Conservation (phyloP, 2,888 invertebrate species). For the Isoperla grammatica region DNA sequence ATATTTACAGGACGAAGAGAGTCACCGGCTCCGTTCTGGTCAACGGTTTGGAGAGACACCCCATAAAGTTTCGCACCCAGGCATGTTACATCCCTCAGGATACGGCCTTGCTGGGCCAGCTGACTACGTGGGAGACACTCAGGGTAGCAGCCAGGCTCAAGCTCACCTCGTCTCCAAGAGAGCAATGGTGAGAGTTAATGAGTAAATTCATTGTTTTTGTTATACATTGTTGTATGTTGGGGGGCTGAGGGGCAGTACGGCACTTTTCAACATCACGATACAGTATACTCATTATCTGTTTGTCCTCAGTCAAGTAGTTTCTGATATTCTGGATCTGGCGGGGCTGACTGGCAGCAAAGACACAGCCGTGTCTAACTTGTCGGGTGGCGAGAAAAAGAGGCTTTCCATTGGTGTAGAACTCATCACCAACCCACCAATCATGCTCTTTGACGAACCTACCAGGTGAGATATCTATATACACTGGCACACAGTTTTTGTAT, state of each 20-base stretch:
- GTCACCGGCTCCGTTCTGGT: slow-evolving; percentile 63
- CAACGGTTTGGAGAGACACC: slow-evolving; percentile 63
- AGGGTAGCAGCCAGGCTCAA: slow-evolving; percentile 53
- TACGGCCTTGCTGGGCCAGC: slow-evolving; percentile 50
- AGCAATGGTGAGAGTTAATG: too few relatives aligned
- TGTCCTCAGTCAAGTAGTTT: slow-evolving; percentile 3
- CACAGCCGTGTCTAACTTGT: slow-evolving; percentile 48
- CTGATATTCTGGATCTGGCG: slow-evolving; percentile 46
- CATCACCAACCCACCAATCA: slow-evolving; percentile 54
- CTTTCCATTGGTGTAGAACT: slow-evolving; percentile 56
- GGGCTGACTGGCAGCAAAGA: slow-evolving; percentile 46
- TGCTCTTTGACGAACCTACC: slow-evolving; percentile 58
- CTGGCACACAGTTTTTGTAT: too few relatives aligned
- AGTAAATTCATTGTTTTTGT: too few relatives aligned
- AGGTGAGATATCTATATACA: slow-evolving; percentile 43
- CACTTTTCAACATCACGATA: too few relatives aligned
- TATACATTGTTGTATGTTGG: too few relatives aligned
- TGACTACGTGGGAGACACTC: slow-evolving; percentile 53
- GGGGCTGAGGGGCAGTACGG: too few relatives aligned
- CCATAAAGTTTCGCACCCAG: slow-evolving; percentile 63
- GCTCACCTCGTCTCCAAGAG: slow-evolving; percentile 35
- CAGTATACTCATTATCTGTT: too few relatives aligned
- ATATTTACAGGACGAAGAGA: slow-evolving; percentile 44
- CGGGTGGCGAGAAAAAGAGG: slow-evolving; percentile 56
- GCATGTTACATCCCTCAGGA: slow-evolving; percentile 65